Percentiles rank a stretch among this genome's conserved stretches.
Conservation (phyloP, 2,797 vertebrate genomes). For the Arnoldichthys spilopterus region DNA sequence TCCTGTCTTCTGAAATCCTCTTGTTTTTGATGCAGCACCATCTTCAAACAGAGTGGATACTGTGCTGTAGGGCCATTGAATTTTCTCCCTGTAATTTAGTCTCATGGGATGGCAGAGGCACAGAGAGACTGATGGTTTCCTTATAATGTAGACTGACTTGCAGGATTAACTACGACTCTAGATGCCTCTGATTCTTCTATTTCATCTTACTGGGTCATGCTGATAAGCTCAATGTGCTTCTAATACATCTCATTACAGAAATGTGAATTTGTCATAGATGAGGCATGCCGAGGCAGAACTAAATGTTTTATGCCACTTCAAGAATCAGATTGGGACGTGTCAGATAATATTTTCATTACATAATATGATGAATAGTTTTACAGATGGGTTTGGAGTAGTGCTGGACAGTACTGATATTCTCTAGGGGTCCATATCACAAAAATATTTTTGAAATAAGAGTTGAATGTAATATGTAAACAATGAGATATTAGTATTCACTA, state of each 20-base stretch:
- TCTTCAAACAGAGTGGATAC: constrained; percentile 26
- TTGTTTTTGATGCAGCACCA: constrained; percentile 34
- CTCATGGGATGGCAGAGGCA: constrained; percentile 47
- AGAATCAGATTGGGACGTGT: constrained; percentile 12
- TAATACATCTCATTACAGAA: constrained; percentile 59
- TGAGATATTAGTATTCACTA: no score
- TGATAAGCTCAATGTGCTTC: constrained; percentile 66
- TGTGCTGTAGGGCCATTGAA: constrained; percentile 13
- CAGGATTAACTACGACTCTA: constrained; percentile 68
- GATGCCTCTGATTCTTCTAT: constrained; percentile 57
- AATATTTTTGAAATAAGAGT: background rate
- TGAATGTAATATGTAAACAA: no score
- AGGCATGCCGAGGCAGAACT: constrained; percentile 25
- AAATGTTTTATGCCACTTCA: constrained; percentile 34
- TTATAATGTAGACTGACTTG: constrained; percentile 61
- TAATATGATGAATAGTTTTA: constrained; percentile 19
- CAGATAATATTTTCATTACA: constrained; percentile 17
- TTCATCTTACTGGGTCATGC: constrained; percentile 69
- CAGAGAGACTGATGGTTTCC: constrained; percentile 62
- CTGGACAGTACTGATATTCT: no score
- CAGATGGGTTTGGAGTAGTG: background rate
- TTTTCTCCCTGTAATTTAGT: constrained; percentile 39
- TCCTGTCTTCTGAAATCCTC: constrained; percentile 8
- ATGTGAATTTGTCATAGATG: constrained; percentile 54
- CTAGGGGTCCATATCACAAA: no score